Percentiles rank a stretch among this genome's conserved stretches.
Conservation (phyloP, 2,113 vertebrate species). For the Varanus salvator region DNA sequence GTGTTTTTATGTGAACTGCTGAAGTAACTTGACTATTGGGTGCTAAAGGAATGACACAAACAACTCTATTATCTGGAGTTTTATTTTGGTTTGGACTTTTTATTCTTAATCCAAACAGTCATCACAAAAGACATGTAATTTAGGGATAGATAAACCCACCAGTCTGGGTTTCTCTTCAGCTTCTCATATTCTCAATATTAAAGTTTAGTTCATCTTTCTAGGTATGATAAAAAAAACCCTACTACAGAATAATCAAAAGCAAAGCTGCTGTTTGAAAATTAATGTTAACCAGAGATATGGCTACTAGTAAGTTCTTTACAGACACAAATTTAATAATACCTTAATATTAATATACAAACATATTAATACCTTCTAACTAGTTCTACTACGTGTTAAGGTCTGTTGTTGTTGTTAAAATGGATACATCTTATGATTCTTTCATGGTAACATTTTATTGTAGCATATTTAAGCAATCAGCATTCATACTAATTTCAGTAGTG, state of each 20-base stretch:
- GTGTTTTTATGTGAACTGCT: too few relatives aligned
- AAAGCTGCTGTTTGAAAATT: background rate
- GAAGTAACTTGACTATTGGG: too few relatives aligned
- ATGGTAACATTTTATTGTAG: slow-evolving; percentile 25
- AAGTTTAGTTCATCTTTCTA: background rate
- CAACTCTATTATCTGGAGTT: too few relatives aligned
- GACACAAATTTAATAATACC: background rate
- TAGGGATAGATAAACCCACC: too few relatives aligned
- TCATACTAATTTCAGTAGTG: slow-evolving; percentile 24
- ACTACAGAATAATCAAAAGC: background rate
- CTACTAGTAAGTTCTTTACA: background rate
- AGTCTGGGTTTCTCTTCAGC: too few relatives aligned
- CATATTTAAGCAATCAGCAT: slow-evolving; percentile 49
- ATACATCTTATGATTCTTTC: slow-evolving; percentile 30
- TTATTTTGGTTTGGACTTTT: too few relatives aligned
- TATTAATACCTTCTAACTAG: slow-evolving; percentile 9
- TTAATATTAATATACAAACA: background rate
- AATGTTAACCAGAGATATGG: background rate
- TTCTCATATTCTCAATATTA: background rate
- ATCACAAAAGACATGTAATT: too few relatives aligned
- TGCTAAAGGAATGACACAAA: too few relatives aligned
- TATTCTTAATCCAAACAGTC: too few relatives aligned
- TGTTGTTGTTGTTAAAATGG: background rate
- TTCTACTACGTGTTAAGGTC: background rate
- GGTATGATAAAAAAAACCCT: background rate